phyloP scores from a whole-genome alignment of 2,797 vertebrate genomes.

The Sebastolobus alascanus region DNA sequence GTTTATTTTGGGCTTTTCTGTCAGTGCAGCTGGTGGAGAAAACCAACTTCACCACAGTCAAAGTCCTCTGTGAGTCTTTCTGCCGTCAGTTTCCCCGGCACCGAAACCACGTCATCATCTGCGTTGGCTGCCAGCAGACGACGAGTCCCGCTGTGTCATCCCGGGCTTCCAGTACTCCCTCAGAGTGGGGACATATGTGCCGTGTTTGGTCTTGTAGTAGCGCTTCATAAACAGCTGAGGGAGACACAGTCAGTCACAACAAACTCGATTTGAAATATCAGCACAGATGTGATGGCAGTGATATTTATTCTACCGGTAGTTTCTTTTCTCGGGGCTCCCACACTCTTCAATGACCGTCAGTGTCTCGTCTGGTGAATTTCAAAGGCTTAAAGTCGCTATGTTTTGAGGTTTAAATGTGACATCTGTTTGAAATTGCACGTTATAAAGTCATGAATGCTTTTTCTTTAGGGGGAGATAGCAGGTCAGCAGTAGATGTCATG shows the following conservation, averaged over 20 bases:
- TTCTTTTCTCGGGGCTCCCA: neutral
- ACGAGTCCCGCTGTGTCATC: constrained; percentile 24
- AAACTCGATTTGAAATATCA: neutral
- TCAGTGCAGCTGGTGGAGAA: neutral
- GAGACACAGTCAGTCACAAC: constrained; percentile 16
- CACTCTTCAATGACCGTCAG: neutral
- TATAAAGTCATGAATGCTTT: too few relatives aligned
- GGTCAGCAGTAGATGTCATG: too few relatives aligned
- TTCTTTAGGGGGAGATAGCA: too few relatives aligned
- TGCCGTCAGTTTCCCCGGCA: neutral
- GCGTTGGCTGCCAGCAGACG: constrained; percentile 44
- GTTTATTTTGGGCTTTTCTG: neutral
- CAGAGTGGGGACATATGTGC: constrained; percentile 86
- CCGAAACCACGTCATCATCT: constrained; percentile 36
- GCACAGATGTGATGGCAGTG: neutral
- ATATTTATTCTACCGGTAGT: neutral
- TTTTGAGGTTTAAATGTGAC: neutral
- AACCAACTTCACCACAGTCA: neutral
- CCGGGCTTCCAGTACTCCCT: constrained; percentile 83
- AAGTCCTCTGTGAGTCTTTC: neutral
- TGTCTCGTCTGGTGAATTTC: neutral
- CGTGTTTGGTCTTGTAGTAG: constrained; percentile 85
- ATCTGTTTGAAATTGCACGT: too few relatives aligned
- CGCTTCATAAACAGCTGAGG: constrained; percentile 84
- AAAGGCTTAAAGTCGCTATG: neutral